Evolutionary conservation across 2,888 invertebrate species (phyloP), one percentile per base, ranked within the genome.

Genomic region (Lepas anatifera): DNA sequence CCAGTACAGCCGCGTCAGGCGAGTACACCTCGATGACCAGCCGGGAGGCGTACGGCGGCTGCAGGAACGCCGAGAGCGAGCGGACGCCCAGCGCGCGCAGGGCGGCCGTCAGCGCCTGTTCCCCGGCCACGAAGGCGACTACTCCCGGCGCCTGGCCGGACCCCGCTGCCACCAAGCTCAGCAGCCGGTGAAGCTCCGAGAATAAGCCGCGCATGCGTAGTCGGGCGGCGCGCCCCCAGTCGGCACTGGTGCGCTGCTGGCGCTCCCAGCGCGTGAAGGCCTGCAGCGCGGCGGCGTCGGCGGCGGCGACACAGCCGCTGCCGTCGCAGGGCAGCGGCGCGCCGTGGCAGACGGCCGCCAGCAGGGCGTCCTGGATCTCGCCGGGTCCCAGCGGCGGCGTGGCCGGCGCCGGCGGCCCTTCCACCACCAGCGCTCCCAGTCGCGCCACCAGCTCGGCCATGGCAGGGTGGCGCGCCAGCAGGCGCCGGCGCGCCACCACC

Each of bases 181-280:
- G 35, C 58, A 32, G 58, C 32, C 58, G 58, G 35, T 25, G 32
- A 18, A 35, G 16, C 58, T 58, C 58, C 4, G 3, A 22, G 22
- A 58, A 58, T 32, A 58, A 58, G 35, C 58, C 32, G 35, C 58
- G 58, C 58, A 35, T 58, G 58, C 58, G 58, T 35, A 58, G 35
- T 22, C 58, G 32, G 8, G 58, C 58, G 58, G 58, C 58, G 58
- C 6, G 32, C 22, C 22, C 32, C 58, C 8, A 11, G 32, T 32
- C 35, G 22, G 7, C 35, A 35, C 32, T 7, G 58, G 22, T 32
- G 32, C 25, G 35, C 58, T 58, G 58, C 22, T 35, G 58, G 22
- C 16, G 11, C 58, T 58, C 35, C 58, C 58, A 58, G 32, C 32
- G 35, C 25, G 2, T 25, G 8, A 58, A 32, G 18, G 32, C 58